phyloP scores from a whole-genome alignment of 2,797 vertebrate genomes.

The Acrossocheilus fasciatus region DNA sequence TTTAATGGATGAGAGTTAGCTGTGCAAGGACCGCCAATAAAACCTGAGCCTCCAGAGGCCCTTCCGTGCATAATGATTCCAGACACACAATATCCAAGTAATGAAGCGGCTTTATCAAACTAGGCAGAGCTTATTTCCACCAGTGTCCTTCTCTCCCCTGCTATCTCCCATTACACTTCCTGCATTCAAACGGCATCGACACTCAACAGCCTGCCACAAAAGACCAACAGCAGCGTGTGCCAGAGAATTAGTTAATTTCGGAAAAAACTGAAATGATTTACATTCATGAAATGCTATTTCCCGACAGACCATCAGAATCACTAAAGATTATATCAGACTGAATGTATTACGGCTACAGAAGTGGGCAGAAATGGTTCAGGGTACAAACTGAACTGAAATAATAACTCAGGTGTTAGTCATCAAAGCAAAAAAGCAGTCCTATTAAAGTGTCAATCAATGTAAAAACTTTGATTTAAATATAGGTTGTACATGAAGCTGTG shows the following conservation, averaged over 20 bases:
- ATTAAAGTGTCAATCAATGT: not conserved
- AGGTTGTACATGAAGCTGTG: not conserved
- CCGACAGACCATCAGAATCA: slow-evolving; percentile 32
- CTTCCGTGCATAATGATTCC: slow-evolving; percentile 82
- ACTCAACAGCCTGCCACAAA: slow-evolving; percentile 46
- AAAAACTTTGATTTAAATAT: not conserved
- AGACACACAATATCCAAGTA: slow-evolving; percentile 79
- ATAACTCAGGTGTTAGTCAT: slow-evolving; percentile 3
- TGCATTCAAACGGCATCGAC: slow-evolving; percentile 49
- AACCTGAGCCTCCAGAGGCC: slow-evolving; percentile 76
- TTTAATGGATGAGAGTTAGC: slow-evolving; percentile 83
- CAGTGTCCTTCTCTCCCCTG: slow-evolving; percentile 61
- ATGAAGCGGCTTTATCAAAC: slow-evolving; percentile 82
- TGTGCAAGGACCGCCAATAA: slow-evolving; percentile 80
- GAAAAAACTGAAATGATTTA: slow-evolving; percentile 50
- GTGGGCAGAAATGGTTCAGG: not conserved
- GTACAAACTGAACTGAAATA: not conserved
- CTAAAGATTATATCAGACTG: slow-evolving; percentile 38
- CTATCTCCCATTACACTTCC: slow-evolving; percentile 59
- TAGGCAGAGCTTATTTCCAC: slow-evolving; percentile 77
- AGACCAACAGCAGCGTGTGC: slow-evolving; percentile 65
- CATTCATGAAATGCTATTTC: slow-evolving; percentile 20
- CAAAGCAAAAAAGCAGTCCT: not conserved
- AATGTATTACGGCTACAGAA: slow-evolving; percentile 24
- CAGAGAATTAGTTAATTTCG: slow-evolving; percentile 49